phyloP scores from a whole-genome alignment of 37 sponge, comb jelly and placozoan species.

The Diacarnus erythraeanus region DNA sequence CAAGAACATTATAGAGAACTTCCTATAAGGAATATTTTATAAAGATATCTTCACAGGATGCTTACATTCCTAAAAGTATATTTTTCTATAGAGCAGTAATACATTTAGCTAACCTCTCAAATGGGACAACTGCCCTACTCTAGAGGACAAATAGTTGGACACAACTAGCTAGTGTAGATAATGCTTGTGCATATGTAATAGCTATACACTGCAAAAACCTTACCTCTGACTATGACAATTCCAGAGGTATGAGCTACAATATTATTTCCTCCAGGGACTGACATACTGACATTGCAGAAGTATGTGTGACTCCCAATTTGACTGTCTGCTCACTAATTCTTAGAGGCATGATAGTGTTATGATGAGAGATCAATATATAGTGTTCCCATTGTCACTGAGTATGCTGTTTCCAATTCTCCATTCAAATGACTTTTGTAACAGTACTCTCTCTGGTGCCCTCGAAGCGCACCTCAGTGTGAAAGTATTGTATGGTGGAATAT shows the following conservation, averaged over 20 bases:
- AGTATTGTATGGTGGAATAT: conserved; percentile 16
- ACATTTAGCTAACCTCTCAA: too few species aligned
- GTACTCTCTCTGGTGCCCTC: not conserved
- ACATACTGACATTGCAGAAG: conserved; percentile 15
- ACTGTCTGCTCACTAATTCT: not conserved
- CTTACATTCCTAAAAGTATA: too few species aligned
- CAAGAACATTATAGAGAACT: too few species aligned
- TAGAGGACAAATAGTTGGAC: too few species aligned
- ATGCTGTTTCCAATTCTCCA: conserved; percentile 8
- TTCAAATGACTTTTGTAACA: not conserved
- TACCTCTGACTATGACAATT: not conserved
- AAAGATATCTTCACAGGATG: too few species aligned
- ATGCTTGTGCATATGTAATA: too few species aligned
- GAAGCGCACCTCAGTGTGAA: conserved; percentile 14
- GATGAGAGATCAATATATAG: conserved; percentile 3
- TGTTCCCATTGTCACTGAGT: conserved; percentile 1
- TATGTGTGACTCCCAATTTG: not conserved
- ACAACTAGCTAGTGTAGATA: too few species aligned
- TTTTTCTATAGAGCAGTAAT: too few species aligned
- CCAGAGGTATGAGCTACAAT: not conserved
- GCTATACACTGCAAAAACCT: too few species aligned
- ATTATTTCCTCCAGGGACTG: conserved; percentile 9
- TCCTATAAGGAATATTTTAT: too few species aligned
- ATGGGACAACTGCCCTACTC: too few species aligned
- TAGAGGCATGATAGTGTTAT: not conserved